These are phyloP conservation scores for Bucorvus abyssinicus DNA, from an alignment of 2,797 vertebrate species.

Conservation along the genomic window DNA sequence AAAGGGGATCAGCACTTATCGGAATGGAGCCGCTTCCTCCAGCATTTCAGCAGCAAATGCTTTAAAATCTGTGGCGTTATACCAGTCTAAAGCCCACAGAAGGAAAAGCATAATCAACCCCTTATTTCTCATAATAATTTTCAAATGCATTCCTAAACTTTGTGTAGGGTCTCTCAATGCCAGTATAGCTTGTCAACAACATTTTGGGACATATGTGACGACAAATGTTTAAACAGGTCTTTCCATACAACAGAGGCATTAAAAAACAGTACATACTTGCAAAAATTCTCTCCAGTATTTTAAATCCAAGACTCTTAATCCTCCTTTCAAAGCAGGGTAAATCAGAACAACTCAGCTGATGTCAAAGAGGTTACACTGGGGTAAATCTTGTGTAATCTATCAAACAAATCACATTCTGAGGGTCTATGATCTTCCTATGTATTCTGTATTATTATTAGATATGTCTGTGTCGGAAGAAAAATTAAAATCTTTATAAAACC, in stretches of 20 bases:
- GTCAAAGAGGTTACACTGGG: not conserved
- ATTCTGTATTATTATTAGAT: not conserved
- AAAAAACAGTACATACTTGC: conserved; percentile 34
- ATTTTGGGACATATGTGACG: conserved; percentile 61
- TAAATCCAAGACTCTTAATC: conserved; percentile 51
- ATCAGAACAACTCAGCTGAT: conserved; percentile 8
- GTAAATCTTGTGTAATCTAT: not conserved
- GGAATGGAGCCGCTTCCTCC: not conserved
- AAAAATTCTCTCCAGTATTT: conserved; percentile 40
- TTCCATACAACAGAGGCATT: not conserved
- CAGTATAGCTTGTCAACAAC: conserved; percentile 66
- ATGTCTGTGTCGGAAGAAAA: not conserved
- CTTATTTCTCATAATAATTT: conserved; percentile 30
- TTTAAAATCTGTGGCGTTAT: conserved; percentile 26
- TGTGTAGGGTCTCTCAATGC: conserved; percentile 61
- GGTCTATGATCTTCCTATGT: not conserved
- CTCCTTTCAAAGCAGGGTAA: conserved; percentile 14
- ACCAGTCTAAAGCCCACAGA: conserved; percentile 11
- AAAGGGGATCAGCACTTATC: not conserved
- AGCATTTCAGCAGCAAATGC: not conserved
- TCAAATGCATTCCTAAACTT: conserved; percentile 55
- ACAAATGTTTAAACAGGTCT: conserved; percentile 65
- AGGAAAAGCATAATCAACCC: conserved; percentile 36
- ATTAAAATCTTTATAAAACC: not conserved
- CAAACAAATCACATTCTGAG: not conserved